phyloP scores from a whole-genome alignment of 2,888 invertebrate species.

The Conus canariensis region DNA sequence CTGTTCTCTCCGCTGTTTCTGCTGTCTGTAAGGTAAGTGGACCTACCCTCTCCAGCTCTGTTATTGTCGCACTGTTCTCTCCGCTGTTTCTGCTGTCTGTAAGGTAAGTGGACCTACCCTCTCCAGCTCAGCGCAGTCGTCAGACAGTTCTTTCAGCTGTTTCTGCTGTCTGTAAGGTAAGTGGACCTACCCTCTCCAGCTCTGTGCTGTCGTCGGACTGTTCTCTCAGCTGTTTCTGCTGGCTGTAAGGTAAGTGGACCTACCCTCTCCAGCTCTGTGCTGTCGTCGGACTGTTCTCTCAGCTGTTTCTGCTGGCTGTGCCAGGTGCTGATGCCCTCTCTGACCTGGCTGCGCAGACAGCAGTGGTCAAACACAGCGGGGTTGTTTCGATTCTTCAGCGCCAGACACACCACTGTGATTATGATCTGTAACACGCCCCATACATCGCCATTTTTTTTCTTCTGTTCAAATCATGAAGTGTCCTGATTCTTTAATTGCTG shows the following conservation, averaged over 20 bases:
- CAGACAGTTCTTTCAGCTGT: no score
- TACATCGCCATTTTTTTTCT: no score
- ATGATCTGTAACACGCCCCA: constrained; percentile 65
- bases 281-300: constrained; percentile 59
- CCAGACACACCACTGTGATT: constrained; percentile 66
- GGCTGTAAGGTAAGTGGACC: constrained; percentile 41
- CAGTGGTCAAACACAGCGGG: constrained; percentile 71
- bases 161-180: no score
- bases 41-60: no score
- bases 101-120: no score
- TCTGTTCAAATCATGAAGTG: background rate
- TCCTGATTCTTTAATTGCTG: no score
- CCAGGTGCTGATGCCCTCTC: constrained; percentile 57
- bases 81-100: no score
- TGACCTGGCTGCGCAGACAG: constrained; percentile 59
- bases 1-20: no score
- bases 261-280: constrained; percentile 68
- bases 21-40: no score
- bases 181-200: no score
- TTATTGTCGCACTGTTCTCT: no score
- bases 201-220: constrained; percentile 57
- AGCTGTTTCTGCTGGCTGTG: constrained; percentile 59
- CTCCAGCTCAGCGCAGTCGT: no score
- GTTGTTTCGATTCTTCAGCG: constrained; percentile 69
- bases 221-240: constrained; percentile 57